Percentiles rank a stretch among this genome's conserved stretches.
phyloP scores from a whole-genome alignment of 2,797 vertebrate genomes.

The Dryobates pubescens region DNA sequence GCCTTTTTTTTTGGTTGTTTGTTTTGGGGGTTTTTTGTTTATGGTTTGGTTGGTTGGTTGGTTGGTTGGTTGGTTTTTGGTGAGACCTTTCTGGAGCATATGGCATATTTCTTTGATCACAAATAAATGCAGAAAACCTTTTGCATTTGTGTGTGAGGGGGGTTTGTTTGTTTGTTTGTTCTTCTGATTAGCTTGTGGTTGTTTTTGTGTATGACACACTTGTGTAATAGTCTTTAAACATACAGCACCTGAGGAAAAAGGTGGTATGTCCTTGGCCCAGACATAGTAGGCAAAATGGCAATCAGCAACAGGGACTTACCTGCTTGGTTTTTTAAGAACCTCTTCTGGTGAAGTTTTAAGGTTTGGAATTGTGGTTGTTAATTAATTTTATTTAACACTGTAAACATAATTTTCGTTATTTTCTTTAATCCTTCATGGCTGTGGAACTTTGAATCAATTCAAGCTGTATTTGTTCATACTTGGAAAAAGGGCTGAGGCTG shows the following conservation, averaged over 20 bases:
- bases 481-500: neutral
- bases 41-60: too few relatives aligned
- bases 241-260: neutral
- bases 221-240: neutral
- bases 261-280: neutral
- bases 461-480: neutral
- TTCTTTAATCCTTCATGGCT: neutral
- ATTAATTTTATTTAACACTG: neutral
- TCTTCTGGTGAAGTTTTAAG: neutral
- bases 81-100: neutral
- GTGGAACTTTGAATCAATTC: neutral
- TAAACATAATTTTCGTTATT: neutral
- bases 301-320: fast-evolving
- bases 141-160: neutral
- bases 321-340: neutral
- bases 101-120: neutral
- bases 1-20: too few relatives aligned
- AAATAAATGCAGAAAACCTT: neutral
- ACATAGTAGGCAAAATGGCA: neutral
- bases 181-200: neutral
- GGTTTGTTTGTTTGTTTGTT: neutral
- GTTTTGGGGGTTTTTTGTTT: too few relatives aligned
- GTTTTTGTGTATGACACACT: neutral
- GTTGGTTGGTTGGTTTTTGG: too few relatives aligned
- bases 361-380: neutral